Base-by-base conservation (phyloP, 2,888 invertebrate genomes). In the Sialis lutaria region DNA sequence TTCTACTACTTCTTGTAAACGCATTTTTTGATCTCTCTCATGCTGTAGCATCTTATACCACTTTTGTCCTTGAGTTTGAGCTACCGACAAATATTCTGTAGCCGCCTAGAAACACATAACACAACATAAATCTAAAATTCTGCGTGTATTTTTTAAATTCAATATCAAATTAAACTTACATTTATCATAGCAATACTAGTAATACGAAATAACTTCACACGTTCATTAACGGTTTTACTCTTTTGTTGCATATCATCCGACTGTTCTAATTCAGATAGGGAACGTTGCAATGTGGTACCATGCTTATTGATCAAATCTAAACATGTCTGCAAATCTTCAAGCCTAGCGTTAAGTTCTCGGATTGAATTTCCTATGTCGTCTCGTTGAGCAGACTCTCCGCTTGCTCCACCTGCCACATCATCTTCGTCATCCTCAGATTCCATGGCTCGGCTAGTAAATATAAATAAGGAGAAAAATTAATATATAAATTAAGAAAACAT, bases 101-200 rank as follows among this genome's bases (percentile, higher is more conserved):
- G 95, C 92, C 1, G 89, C 84, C 90, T 91, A 63, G 32, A 48
- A 45, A 49, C 34, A 49, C 50, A 67, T 73, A 71, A 37, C 7
- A 37, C 64, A 81, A 90, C 67, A 84, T 88, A 60, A 92, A 84
- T 88, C 92, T 91, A 48, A 22, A 6, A 37, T 7, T 37, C n/a
- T 37, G 35, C n/a, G 2, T 9, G 4, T 35, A 35, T 35, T 9
- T 8, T 35, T 35, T 35, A 9, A 35, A 35, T 35, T 9, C 35
- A 35, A 35, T 35, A 37, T 37, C 4, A 37, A 7, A 37, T 10
- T 39, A 45, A 50, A 70, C 77, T 74, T 67, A 86, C 95, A 68
- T 89, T 92, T 59, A 96, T 88, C 93, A 97, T 95, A 46, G 93
- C 91, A 67, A 85, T 92, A 52, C 93, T 90, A 13, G 95, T 89